phyloP scores from a whole-genome alignment of 2,888 invertebrate species.

The Aporophyla lueneburgensis region DNA sequence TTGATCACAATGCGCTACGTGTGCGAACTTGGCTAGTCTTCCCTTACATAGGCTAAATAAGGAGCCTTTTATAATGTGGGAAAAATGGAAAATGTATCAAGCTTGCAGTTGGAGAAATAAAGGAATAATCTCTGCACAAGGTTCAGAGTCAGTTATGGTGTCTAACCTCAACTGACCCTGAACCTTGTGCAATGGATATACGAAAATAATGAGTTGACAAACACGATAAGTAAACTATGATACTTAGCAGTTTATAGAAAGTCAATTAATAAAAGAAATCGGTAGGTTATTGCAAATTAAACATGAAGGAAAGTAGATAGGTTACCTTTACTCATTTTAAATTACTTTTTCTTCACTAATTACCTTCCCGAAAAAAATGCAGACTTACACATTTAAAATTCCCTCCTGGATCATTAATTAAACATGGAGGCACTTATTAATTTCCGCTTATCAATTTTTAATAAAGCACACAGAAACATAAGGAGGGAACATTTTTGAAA shows the following conservation, averaged over 20 bases:
- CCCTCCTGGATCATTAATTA: slow-evolving; percentile 64
- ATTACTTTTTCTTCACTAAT: slow-evolving; percentile 8
- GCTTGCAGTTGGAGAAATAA: slow-evolving; percentile 26
- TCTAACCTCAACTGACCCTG: too few species aligned
- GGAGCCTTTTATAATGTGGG: slow-evolving; percentile 60
- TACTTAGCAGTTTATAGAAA: not conserved
- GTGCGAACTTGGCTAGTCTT: slow-evolving; percentile 60
- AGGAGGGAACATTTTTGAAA: slow-evolving; percentile 51
- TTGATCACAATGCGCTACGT: slow-evolving; percentile 70
- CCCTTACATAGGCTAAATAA: slow-evolving; percentile 68
- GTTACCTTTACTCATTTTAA: not conserved
- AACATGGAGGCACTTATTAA: slow-evolving; percentile 65
- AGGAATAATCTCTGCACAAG: slow-evolving; percentile 10
- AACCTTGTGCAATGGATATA: not conserved
- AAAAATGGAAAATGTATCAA: slow-evolving; percentile 54
- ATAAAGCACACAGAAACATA: slow-evolving; percentile 65
- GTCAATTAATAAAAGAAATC: not conserved
- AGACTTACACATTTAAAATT: slow-evolving; percentile 42
- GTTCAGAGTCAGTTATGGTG: slow-evolving; percentile 5
- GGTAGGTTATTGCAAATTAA: not conserved
- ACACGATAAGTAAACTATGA: not conserved
- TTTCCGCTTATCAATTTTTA: slow-evolving; percentile 70
- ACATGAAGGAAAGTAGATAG: not conserved
- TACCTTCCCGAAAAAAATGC: slow-evolving; percentile 1
- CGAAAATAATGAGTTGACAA: not conserved